These are phyloP conservation scores for Pseudomyrmex sp. DNA, from an alignment of 1,140 invertebrate species.

Conservation along the genomic window DNA sequence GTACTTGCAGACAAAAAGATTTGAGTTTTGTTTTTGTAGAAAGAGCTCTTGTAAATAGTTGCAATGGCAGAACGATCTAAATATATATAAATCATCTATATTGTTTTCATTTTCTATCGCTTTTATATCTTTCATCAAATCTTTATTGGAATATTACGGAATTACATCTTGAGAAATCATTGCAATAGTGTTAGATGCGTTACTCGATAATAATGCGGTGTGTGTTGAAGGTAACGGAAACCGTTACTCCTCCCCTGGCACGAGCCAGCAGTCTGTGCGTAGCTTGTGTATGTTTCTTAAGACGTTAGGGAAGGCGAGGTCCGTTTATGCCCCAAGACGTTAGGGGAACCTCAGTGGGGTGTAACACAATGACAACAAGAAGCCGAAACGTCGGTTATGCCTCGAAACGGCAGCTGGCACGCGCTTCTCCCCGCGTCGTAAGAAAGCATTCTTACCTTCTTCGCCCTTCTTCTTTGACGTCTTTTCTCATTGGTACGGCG, in stretches of 20 bases:
- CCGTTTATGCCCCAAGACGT: slow-evolving; percentile 78
- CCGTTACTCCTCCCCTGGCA: slow-evolving; percentile 78
- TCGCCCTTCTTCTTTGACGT: slow-evolving; percentile 66
- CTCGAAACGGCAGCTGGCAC: slow-evolving; percentile 84
- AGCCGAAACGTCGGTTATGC: slow-evolving; percentile 85
- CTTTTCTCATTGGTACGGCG: slow-evolving; percentile 37
- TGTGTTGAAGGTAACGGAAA: slow-evolving; percentile 51
- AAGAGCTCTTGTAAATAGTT: not conserved
- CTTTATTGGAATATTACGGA: not conserved
- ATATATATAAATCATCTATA: not conserved
- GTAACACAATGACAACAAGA: slow-evolving; percentile 81
- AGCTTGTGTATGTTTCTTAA: slow-evolving; percentile 75
- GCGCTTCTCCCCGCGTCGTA: slow-evolving; percentile 77
- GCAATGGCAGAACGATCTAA: too few species aligned
- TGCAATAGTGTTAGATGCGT: not conserved
- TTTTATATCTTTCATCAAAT: not conserved
- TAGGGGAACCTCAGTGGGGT: slow-evolving; percentile 68
- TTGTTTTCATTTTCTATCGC: not conserved
- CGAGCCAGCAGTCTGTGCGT: slow-evolving; percentile 72
- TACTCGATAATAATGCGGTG: not conserved
- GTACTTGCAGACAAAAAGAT: not conserved
- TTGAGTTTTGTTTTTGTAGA: not conserved
- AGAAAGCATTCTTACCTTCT: slow-evolving; percentile 73
- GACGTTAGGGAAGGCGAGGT: slow-evolving; percentile 78
- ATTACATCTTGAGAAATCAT: not conserved